These are phyloP conservation scores for Eremobia ochroleuca DNA, from an alignment of 2,888 invertebrate genomes.

Conservation along the genomic window DNA sequence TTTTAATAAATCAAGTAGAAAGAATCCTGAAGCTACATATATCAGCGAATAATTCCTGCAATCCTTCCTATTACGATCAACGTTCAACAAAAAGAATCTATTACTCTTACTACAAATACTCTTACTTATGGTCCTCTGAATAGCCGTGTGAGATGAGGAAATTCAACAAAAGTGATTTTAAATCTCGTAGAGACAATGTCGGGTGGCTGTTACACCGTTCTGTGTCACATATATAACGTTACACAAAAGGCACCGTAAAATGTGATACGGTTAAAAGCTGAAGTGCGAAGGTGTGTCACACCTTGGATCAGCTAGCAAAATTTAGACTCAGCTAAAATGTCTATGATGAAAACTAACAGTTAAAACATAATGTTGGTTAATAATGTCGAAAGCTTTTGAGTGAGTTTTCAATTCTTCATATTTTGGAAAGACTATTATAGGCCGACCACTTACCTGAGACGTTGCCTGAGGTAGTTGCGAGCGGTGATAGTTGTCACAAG, in stretches of 20 bases:
- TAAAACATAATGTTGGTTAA: not conserved
- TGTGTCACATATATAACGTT: conserved; percentile 26
- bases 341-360: too few species aligned
- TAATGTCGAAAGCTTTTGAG: not conserved
- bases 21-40: not conserved
- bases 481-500: too few species aligned
- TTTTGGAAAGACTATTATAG: not conserved
- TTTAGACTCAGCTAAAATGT: not conserved
- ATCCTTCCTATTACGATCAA: conserved; percentile 29
- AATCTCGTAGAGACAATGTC: conserved; percentile 72
- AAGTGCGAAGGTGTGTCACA: not conserved
- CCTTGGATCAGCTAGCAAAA: not conserved
- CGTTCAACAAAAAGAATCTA: conserved; percentile 55
- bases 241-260: not conserved
- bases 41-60: conserved; percentile 6
- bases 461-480: too few species aligned
- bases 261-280: not conserved
- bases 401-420: not conserved
- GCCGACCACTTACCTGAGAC: too few species aligned
- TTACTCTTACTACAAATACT: conserved; percentile 69
- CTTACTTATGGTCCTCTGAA: conserved; percentile 68
- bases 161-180: conserved; percentile 78
- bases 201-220: conserved; percentile 63
- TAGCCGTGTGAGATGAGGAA: conserved; percentile 72
- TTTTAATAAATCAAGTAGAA: not conserved